Conservation (phyloP, 2,888 invertebrate species). For the Molorchus minor region DNA sequence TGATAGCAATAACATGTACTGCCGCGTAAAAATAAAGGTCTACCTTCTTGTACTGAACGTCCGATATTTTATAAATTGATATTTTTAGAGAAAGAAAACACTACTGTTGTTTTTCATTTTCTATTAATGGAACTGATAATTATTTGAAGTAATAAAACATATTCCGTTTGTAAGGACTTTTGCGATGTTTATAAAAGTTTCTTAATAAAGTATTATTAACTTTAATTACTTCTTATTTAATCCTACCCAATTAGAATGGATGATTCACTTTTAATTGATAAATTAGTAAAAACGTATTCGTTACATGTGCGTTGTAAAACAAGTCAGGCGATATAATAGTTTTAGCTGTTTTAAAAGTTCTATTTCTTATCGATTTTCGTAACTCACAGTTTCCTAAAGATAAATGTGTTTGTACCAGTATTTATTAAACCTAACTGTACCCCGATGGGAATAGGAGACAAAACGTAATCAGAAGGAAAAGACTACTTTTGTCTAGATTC, state of each 20-base stretch:
- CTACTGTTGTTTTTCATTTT: constrained; percentile 22
- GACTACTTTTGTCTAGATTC: no score
- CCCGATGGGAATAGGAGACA: no score
- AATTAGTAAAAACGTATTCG: constrained; percentile 44
- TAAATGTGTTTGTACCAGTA: no score
- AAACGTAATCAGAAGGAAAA: no score
- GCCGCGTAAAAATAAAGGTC: not conserved
- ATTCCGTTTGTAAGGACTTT: constrained; percentile 43
- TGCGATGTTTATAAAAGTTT: constrained; percentile 48
- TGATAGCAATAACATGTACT: constrained; percentile 16
- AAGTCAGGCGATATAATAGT: not conserved
- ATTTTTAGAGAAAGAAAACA: constrained; percentile 9
- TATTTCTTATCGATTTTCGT: no score
- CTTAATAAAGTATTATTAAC: constrained; percentile 55
- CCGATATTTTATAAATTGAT: constrained; percentile 12
- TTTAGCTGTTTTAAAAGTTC: no score
- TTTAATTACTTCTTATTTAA: constrained; percentile 55
- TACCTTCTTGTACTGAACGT: constrained; percentile 17
- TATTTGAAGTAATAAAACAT: constrained; percentile 31
- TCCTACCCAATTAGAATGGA: constrained; percentile 51
- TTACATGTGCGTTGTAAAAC: constrained; percentile 12
- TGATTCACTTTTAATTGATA: constrained; percentile 49
- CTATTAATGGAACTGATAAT: constrained; percentile 33
- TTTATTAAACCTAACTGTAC: no score
- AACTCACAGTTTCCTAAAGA: no score